Conservation (phyloP, 2,797 vertebrate genomes). For the Liasis olivaceus region DNA sequence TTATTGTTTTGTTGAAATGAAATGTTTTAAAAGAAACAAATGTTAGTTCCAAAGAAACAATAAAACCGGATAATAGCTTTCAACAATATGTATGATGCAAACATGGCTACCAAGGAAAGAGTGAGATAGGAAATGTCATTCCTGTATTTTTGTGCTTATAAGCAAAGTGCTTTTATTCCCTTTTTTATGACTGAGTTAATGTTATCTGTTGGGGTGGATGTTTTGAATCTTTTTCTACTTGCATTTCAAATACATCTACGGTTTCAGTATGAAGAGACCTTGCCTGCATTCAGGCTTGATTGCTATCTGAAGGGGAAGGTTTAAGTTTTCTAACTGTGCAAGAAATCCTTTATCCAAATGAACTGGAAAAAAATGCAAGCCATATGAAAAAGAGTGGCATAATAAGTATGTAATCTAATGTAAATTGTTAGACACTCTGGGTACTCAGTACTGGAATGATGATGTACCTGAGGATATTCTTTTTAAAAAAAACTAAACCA, state of each 20-base stretch:
- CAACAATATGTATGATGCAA: background rate
- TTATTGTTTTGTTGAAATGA: background rate
- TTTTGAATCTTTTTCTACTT: conserved; percentile 12
- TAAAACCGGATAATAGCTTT: background rate
- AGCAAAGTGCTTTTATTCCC: background rate
- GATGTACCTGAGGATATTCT: background rate
- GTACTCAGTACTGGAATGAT: background rate
- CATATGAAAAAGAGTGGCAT: background rate
- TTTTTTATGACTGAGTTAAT: conserved; percentile 12
- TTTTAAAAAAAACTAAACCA: background rate
- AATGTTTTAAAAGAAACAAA: background rate
- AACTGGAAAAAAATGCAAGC: background rate
- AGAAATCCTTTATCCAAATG: background rate
- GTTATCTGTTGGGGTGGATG: conserved; percentile 26
- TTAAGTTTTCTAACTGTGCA: background rate
- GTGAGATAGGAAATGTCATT: background rate
- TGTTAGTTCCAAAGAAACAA: background rate
- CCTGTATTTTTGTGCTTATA: background rate
- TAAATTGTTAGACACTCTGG: background rate
- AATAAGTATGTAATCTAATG: background rate
- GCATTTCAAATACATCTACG: conserved; percentile 22
- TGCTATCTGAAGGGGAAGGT: background rate
- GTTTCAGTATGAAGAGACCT: conserved; percentile 6
- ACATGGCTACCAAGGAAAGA: background rate
- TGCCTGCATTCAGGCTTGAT: background rate